Percentiles rank a stretch among this genome's conserved stretches.
phyloP scores from a whole-genome alignment of 2,888 invertebrate genomes.

The Tridacna gigas region DNA sequence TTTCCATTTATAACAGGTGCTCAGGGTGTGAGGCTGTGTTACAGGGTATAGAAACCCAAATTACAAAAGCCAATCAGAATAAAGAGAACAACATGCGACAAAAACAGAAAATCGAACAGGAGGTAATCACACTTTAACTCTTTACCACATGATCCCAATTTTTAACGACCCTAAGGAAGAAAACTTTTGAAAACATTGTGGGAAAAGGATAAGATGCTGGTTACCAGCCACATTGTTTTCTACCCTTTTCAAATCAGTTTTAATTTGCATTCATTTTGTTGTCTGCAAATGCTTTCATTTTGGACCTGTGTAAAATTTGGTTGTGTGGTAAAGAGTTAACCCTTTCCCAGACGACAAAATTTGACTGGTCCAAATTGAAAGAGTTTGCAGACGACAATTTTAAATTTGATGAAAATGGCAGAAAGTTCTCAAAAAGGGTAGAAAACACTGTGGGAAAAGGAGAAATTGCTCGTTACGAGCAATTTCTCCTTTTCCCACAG shows the following conservation, averaged over 20 bases:
- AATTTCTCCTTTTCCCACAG: no score
- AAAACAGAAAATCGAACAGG: constrained; percentile 93
- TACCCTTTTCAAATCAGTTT: neutral
- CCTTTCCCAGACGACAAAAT: no score
- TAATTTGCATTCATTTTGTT: no score
- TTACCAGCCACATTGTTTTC: neutral
- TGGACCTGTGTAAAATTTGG: no score
- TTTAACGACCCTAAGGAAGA: no score
- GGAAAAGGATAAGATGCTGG: neutral
- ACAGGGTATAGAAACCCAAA: constrained; percentile 95
- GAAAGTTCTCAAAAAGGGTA: neutral
- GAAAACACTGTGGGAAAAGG: neutral
- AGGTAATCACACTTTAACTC: constrained; percentile 88
- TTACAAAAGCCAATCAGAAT: constrained; percentile 93
- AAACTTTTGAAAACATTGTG: neutral
- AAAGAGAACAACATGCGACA: constrained; percentile 93
- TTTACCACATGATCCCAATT: no score
- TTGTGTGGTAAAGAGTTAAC: neutral
- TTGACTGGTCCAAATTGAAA: no score
- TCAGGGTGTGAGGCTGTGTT: constrained; percentile 95
- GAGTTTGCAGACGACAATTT: neutral
- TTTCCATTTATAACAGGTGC: constrained; percentile 89
- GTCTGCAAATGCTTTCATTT: no score
- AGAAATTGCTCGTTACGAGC: neutral
- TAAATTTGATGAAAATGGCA: neutral